Evolutionary conservation across 2,888 invertebrate genomes (phyloP).

Genomic region (Pristionchus arcanus): DNA sequence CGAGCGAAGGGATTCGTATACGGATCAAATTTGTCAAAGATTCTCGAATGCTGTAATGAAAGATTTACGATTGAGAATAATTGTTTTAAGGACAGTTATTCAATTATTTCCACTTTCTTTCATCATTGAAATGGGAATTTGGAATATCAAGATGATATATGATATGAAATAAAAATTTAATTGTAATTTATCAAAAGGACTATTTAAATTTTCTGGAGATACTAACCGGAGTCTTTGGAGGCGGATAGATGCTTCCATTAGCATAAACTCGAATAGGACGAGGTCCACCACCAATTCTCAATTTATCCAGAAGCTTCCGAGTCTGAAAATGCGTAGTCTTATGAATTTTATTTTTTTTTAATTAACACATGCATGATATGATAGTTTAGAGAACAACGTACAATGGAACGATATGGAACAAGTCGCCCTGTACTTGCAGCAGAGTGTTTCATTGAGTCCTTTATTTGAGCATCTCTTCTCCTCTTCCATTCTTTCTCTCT

Average conservation of each 20-base stretch:
- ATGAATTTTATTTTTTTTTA: not conserved
- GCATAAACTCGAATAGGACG: slow-evolving; percentile 4
- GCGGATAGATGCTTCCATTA: slow-evolving; percentile 53
- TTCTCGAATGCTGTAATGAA: not conserved
- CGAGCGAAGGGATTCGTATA: slow-evolving; percentile 51
- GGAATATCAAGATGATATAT: no score
- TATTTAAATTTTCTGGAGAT: no score
- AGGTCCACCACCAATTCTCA: slow-evolving; percentile 5
- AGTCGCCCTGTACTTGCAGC: not conserved
- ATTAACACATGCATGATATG: no score
- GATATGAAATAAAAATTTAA: no score
- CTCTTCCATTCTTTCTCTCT: slow-evolving; percentile 1
- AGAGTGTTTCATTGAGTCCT: not conserved
- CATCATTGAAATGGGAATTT: no score
- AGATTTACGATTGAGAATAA: no score
- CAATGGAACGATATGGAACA: not conserved
- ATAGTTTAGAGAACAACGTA: not conserved
- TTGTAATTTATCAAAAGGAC: no score
- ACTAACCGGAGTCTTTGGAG: not conserved
- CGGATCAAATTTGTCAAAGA: slow-evolving; percentile 39
- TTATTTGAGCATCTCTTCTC: not conserved
- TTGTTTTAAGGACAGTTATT: no score
- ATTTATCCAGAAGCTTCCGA: slow-evolving; percentile 35
- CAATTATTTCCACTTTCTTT: no score
- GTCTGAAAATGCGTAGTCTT: slow-evolving; percentile 7